A percentile compares a stretch with the other conserved stretches of the same genome.
Conservation (phyloP, 2,888 invertebrate species). For the Tricholauxania praeusta region DNA sequence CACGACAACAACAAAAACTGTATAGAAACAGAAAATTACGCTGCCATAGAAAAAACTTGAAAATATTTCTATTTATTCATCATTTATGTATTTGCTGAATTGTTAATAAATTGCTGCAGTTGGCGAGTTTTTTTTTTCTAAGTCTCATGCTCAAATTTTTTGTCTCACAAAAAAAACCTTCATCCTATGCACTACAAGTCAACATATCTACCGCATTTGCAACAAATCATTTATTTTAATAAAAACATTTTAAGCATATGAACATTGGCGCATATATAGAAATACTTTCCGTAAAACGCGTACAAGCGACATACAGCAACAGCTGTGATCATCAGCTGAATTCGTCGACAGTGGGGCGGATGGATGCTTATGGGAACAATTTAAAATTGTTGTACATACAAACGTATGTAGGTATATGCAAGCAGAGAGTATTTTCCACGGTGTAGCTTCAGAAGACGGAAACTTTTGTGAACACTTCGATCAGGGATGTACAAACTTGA, state of each 20-base stretch:
- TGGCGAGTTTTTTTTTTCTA: neutral
- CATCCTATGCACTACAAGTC: neutral
- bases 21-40: neutral
- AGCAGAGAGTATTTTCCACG: too few relatives aligned
- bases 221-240: constrained; percentile 26
- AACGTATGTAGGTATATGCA: too few relatives aligned
- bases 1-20: neutral
- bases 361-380: too few relatives aligned
- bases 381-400: too few relatives aligned
- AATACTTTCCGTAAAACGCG: neutral
- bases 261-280: neutral
- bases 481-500: too few relatives aligned
- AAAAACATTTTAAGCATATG: constrained; percentile 2
- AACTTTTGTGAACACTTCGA: too few relatives aligned
- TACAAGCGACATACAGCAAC: neutral
- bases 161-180: too few relatives aligned
- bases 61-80: neutral
- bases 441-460: too few relatives aligned
- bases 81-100: neutral
- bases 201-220: neutral
- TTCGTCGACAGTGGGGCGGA: too few relatives aligned
- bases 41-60: neutral
- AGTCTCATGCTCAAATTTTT: too few relatives aligned
- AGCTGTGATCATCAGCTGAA: neutral
- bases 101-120: neutral